Evolutionary conservation across 2,888 invertebrate genomes (phyloP).

Genomic region (Tachina fera): DNA sequence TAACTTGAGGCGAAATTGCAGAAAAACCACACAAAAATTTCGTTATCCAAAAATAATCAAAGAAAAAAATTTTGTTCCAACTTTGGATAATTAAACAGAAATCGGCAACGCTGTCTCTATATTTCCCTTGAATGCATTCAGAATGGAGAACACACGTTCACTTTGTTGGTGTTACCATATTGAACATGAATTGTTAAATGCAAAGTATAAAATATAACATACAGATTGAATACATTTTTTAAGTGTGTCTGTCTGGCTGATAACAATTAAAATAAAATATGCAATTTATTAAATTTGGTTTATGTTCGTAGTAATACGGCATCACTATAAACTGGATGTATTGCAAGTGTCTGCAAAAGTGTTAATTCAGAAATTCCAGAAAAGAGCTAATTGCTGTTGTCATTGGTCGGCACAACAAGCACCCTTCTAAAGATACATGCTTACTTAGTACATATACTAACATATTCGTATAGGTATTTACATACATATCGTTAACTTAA

Average conservation of each 20-base stretch:
- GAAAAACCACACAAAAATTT: no score
- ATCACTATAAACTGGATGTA: slow-evolving; percentile 11
- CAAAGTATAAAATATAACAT: slow-evolving; percentile 3
- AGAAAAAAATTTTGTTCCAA: no score
- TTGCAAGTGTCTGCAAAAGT: not conserved
- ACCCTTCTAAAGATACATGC: not conserved
- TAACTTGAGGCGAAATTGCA: no score
- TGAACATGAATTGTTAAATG: not conserved
- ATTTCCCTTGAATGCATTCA: not conserved
- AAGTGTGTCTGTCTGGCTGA: no score
- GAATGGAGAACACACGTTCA: slow-evolving; percentile 33
- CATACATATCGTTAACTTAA: no score
- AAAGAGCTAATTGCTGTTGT: not conserved
- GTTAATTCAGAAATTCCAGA: slow-evolving; percentile 33
- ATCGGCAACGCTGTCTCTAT: not conserved
- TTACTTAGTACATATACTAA: no score
- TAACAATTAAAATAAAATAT: not conserved
- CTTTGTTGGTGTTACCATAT: slow-evolving; percentile 37
- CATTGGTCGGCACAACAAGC: not conserved
- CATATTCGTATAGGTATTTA: no score
- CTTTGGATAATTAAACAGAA: no score
- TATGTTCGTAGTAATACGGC: slow-evolving; percentile 22
- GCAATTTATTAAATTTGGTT: not conserved
- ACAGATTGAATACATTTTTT: no score
- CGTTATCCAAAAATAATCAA: no score